Evolutionary conservation across 2,797 vertebrate genomes (phyloP).

Genomic region (Cuniculus paca): DNA sequence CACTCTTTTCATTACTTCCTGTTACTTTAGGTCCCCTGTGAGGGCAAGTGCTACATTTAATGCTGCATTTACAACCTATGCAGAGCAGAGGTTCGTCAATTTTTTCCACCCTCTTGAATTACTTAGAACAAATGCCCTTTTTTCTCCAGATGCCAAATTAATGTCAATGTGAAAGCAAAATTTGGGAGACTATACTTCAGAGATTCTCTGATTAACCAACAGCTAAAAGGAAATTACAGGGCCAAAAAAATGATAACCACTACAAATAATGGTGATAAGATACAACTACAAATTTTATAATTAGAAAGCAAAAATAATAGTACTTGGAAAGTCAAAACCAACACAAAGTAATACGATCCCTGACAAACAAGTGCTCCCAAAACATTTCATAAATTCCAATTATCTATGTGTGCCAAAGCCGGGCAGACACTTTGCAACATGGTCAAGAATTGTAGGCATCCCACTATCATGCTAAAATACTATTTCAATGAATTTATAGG

Average conservation of each 20-base stretch:
- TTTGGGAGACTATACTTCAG: neutral
- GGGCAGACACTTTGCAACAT: neutral
- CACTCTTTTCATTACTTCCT: neutral
- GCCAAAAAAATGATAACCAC: slow-evolving; percentile 51
- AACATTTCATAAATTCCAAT: slow-evolving; percentile 56
- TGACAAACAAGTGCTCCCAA: neutral
- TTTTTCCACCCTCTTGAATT: neutral
- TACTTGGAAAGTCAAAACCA: slow-evolving; percentile 54
- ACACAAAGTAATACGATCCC: slow-evolving; percentile 1
- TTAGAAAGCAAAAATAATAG: neutral
- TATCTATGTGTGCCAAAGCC: neutral
- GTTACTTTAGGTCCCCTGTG: neutral
- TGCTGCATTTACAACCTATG: neutral
- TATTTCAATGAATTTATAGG: slow-evolving; percentile 11
- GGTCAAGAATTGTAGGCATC: neutral
- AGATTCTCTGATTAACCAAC: slow-evolving; percentile 1
- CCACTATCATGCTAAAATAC: neutral
- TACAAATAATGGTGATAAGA: neutral
- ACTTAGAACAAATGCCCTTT: neutral
- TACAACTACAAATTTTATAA: slow-evolving; percentile 7
- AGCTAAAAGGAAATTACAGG: slow-evolving; percentile 21
- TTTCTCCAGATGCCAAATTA: slow-evolving; percentile 47
- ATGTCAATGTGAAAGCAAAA: slow-evolving; percentile 51
- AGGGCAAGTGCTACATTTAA: slow-evolving; percentile 9
- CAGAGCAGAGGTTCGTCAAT: neutral